Evolutionary conservation across 2,797 vertebrate genomes (phyloP), one percentile per base, ranked within the genome.

Genomic region (Sus cebifrons): DNA sequence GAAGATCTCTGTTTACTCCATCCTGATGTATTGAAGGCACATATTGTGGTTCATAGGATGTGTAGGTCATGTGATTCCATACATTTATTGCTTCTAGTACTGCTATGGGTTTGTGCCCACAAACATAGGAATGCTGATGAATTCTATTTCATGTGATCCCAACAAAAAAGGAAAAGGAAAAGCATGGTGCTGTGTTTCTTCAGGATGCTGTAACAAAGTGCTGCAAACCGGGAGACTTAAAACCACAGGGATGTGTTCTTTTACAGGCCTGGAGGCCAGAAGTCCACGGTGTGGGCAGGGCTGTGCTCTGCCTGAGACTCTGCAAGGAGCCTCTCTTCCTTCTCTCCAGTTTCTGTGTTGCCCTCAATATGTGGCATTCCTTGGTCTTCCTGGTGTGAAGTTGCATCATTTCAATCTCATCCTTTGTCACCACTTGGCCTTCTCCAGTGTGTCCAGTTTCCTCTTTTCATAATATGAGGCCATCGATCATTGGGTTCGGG

Each of bases 351-450:
- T 40, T 68, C 65, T 23, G n/a, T 2, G 6, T 18, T 67, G 23
- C 17, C 1, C 1, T 68, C 27, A 4, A 3, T 44, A 52, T 14
- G 32, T 62, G 77, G 15, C 21, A 23, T 12, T 60, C 32, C 32
- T 88, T 65, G 70, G 29, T 13, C 17, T 36, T 27, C 15, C 54
- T 52, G n/a, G 52, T 8, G 56, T 62, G 27, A 2, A 68, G 52
- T 7, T 32, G 36, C 17, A 17, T 36, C 15, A 13, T 70, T 62
- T 40, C 8, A 15, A 0, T 17, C 91, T 62, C 3, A 4, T 54
- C 9, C 18, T 52, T 44, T n/a, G 18, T 36, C 4, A 13, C n/a
- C 29, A 3, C 4, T 0, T 6, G 32, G 13, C 1, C 2, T 83
- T 68, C 44, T 58, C 40, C 52, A 40, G 25, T n/a, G 32, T 40